Evolutionary conservation across 2,113 vertebrate genomes (phyloP).

Genomic region (Actenoides lindsayi): DNA sequence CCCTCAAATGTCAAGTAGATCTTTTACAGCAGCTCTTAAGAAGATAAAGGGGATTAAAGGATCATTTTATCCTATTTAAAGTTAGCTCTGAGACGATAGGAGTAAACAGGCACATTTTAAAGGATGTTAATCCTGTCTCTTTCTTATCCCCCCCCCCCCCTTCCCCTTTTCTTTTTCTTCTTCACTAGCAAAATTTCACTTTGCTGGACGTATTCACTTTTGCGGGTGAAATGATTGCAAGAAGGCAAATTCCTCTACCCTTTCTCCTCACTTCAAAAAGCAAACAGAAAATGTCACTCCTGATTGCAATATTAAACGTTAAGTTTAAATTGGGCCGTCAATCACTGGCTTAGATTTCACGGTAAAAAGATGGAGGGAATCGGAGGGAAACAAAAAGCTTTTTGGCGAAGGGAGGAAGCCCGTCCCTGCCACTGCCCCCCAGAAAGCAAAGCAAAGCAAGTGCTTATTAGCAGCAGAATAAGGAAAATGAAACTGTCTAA

Average conservation of each 20-base stretch:
- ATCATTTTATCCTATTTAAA: conserved; percentile 68
- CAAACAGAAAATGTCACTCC: conserved; percentile 14
- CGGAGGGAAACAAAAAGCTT: neutral
- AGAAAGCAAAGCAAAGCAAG: neutral
- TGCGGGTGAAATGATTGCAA: conserved; percentile 27
- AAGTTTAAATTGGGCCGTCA: conserved; percentile 6
- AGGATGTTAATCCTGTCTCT: conserved; percentile 22
- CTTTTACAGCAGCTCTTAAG: conserved; percentile 71
- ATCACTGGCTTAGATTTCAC: neutral
- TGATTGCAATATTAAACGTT: neutral
- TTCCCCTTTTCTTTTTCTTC: conserved; percentile 4
- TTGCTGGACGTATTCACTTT: neutral
- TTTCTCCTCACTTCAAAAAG: neutral
- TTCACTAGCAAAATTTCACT: neutral
- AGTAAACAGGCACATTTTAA: conserved; percentile 65
- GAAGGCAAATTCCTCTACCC: conserved; percentile 7
- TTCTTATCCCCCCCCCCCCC: neutral
- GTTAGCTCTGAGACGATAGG: conserved; percentile 22
- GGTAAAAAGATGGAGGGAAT: neutral
- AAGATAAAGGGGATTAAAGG: conserved; percentile 68
- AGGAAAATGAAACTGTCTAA: neutral
- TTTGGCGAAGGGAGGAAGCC: neutral
- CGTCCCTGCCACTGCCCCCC: neutral
- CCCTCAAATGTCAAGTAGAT: conserved; percentile 72
- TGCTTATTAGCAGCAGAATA: neutral